Base-by-base conservation (phyloP, 2,113 vertebrate genomes). In the Perca fluviatilis region DNA sequence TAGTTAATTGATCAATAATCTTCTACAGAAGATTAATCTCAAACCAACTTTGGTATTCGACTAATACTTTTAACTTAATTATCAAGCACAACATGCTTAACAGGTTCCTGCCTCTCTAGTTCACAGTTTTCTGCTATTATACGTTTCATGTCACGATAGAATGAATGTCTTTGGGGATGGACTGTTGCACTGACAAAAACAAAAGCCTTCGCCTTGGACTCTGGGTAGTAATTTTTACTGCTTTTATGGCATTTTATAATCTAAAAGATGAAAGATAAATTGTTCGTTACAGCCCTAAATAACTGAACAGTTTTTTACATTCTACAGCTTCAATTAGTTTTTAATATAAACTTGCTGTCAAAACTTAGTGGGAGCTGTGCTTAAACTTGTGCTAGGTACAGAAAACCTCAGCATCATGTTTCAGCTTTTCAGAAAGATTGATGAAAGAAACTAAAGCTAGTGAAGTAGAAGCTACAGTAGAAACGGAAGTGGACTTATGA, bases 401-500 rank as follows among this genome's bases (percentile, higher is more conserved):
- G 21, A 70, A 77, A 81, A 84, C 11, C 58, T 54, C 40, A 36
- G 18, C 71, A 25, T 83, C 58, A 74, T 21, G 49, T 75, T 49
- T 70, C 70, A 57, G 50, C 57, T 46, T 25, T 74, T 60, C 36
- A 12, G 19, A 25, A 30, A 70, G 19, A 47, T 2, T 49, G 65
- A 67, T 40, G 19, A 61, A 46, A 70, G 66, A 49, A 46, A 47
- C 15, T n/a, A 10, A 69, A 77, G 36, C 3, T 54, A 23, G 49
- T 40, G 16, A 46, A 76, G 40, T 61, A 68, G 65, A 69, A 74
- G 51, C 61, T 57, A 15, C 33, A 57, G 62, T 14, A n/a, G 2
- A 74, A 74, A 58, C 30, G 18, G 71, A 84, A 69, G 74, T 81
- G 36, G 81, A 76, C 51, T 76, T 60, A 21, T 9, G 47, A 71